A percentile compares a stretch with the other conserved stretches of the same genome.
Evolutionary conservation across 2,888 invertebrate genomes (phyloP).

Genomic region (Tinea pellionella): DNA sequence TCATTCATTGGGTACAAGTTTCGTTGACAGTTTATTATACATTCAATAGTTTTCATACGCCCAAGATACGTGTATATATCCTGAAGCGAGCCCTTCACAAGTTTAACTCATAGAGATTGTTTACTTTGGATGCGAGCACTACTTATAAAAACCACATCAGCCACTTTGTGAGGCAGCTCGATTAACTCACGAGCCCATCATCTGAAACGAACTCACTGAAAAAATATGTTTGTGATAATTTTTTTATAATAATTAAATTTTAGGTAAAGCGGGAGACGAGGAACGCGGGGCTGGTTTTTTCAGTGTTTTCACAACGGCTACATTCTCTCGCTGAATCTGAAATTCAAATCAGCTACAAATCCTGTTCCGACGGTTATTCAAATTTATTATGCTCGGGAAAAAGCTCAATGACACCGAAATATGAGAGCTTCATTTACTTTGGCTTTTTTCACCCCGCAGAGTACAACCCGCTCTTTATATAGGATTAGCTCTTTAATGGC

Average conservation of each 20-base stretch:
- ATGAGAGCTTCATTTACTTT: slow-evolving; percentile 30
- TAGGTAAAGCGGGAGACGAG: slow-evolving; percentile 19
- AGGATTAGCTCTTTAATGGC: neutral
- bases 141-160: too few species aligned
- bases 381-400: slow-evolving; percentile 44
- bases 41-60: too few species aligned
- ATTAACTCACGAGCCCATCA: neutral
- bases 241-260: slow-evolving; percentile 54
- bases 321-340: slow-evolving; percentile 51
- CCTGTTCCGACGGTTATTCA: slow-evolving; percentile 33
- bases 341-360: slow-evolving; percentile 39
- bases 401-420: slow-evolving; percentile 50
- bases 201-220: neutral
- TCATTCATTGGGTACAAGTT: too few species aligned
- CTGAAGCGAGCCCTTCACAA: too few species aligned
- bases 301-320: slow-evolving; percentile 40
- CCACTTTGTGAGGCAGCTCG: too few species aligned
- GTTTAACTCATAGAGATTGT: too few species aligned
- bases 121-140: too few species aligned
- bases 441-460: neutral
- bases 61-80: too few species aligned
- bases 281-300: slow-evolving; percentile 23
- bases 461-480: neutral
- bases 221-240: slow-evolving; percentile 38
- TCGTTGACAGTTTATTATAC: too few species aligned